These are phyloP conservation scores for Neodiprion pinetum DNA, from an alignment of 1,140 invertebrate species.

Conservation along the genomic window DNA sequence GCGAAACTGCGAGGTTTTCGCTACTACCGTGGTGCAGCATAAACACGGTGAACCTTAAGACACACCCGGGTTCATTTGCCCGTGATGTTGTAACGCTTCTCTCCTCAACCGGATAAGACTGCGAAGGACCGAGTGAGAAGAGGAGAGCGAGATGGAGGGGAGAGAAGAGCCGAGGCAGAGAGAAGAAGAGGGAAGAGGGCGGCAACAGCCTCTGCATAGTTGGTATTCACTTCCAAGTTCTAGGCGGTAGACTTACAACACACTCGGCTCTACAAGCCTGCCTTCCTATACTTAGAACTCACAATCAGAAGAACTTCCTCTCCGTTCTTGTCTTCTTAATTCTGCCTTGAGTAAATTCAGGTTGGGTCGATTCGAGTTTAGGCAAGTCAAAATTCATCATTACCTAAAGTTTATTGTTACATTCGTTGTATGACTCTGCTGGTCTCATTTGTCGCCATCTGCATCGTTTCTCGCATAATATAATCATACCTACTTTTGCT, in stretches of 20 bases:
- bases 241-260: conserved; percentile 3
- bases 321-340: neutral
- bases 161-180: conserved; percentile 4
- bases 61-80: conserved; percentile 3
- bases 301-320: neutral
- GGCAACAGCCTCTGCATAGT: conserved; percentile 10
- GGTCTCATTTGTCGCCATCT: too few relatives aligned
- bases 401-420: too few relatives aligned
- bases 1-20: neutral
- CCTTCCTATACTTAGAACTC: conserved; percentile 7
- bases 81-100: neutral
- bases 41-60: neutral
- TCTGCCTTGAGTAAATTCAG: neutral
- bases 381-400: too few relatives aligned
- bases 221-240: conserved; percentile 14
- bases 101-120: neutral
- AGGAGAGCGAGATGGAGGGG: conserved; percentile 6
- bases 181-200: conserved; percentile 13
- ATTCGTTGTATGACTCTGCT: too few relatives aligned
- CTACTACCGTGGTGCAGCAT: neutral
- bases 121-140: conserved; percentile 10
- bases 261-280: neutral
- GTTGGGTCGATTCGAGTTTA: too few relatives aligned
- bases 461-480: too few relatives aligned
- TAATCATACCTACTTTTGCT: too few relatives aligned